Evolutionary conservation across 2,113 vertebrate species (phyloP).

Genomic region (Aphelocoma coerulescens): DNA sequence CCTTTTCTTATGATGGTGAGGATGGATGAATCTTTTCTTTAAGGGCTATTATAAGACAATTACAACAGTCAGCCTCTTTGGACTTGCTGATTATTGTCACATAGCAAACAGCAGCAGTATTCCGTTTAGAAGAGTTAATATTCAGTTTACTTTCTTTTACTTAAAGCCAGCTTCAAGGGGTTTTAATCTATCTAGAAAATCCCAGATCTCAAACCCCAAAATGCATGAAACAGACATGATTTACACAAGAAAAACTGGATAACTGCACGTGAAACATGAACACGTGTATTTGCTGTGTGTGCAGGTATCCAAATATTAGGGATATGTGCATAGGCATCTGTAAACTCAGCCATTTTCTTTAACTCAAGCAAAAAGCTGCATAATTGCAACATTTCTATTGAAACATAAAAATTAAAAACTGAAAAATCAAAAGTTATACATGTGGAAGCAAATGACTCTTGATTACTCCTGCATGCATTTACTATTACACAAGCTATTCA

Average conservation of each 20-base stretch:
- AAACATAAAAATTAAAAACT: background rate
- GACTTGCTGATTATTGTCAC: background rate
- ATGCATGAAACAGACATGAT: background rate
- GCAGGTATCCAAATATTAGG: background rate
- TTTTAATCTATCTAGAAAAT: background rate
- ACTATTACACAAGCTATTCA: background rate
- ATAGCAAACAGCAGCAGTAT: background rate
- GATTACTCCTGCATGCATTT: background rate
- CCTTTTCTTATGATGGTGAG: background rate
- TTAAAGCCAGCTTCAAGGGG: background rate
- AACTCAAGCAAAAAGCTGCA: background rate
- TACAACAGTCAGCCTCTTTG: background rate
- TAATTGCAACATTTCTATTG: background rate
- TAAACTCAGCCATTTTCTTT: background rate
- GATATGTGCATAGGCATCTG: background rate
- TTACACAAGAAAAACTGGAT: background rate
- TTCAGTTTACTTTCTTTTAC: background rate
- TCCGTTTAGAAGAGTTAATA: background rate
- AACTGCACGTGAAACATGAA: background rate
- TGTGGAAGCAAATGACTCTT: background rate
- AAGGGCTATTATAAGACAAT: background rate
- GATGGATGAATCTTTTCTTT: background rate
- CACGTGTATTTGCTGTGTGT: background rate
- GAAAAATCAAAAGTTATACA: background rate
- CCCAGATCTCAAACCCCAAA: background rate